Evolutionary conservation across 2,797 vertebrate species (phyloP), one percentile per base, ranked within the genome.

Genomic region (Mus spretus): DNA sequence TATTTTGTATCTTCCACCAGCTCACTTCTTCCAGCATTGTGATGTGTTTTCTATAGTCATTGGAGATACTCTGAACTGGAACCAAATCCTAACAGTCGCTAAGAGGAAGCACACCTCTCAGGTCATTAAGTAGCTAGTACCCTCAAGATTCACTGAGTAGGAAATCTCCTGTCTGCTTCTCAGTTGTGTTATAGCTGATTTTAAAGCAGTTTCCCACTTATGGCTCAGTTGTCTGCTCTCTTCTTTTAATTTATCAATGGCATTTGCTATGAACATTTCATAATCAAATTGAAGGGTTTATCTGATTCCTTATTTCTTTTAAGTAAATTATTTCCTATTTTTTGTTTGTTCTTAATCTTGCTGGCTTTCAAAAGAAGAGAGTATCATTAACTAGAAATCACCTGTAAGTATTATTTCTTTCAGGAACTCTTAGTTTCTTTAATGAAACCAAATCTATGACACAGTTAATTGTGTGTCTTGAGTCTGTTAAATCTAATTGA

Each of bases 301-400:
- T 37, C 53, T 89, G 57, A 90, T 65, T 91, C 14, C 20, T 94
- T 94, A 6, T 80, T 70, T 70, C 17, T 89, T 85, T 88, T 63
- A 87, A 59, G 77, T 75, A 90, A 3, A 34, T 79, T 93, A 89
- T 78, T 53, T 26, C 70, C 75, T 83, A 31, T 11, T 50, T 94
- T 86, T 95, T 67, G 14, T 89, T 94, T 89, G 50, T 92, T 91
- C 53, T 91, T 90, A 40, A 84, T 94, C 89, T 89, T 55, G 22
- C 63, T 94, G 67, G 0, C 22, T 89, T 96, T 95, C 53, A 75
- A 77, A 50, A 7, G 40, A 90, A 90, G 24, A 90, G 19, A 61
- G 24, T 67, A 17, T 82, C 37, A 65, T 10, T 82, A 87, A 84
- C 55, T 92, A 87, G 57, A 88, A 88, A 80, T 81, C 11, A 89